phyloP scores from a whole-genome alignment of 2,113 vertebrate genomes.

The Tichodroma muraria region DNA sequence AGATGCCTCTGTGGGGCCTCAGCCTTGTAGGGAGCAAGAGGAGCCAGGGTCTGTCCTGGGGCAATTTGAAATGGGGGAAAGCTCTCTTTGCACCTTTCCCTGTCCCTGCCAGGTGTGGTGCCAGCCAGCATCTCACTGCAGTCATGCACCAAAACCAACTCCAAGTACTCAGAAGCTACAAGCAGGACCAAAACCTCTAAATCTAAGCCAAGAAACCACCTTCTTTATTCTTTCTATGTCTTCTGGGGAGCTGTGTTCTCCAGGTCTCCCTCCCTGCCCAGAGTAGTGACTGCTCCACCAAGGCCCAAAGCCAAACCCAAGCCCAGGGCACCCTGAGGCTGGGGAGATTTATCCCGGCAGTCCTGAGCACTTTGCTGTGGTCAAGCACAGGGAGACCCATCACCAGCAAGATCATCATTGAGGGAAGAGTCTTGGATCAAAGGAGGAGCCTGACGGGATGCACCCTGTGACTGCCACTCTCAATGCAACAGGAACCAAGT shows the following conservation, averaged over 20 bases:
- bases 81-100: accelerated
- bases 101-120: too few relatives aligned
- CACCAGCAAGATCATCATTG: accelerated
- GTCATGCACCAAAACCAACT: accelerated
- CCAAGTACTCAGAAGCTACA: not conserved
- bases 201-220: accelerated
- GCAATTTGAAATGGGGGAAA: not conserved
- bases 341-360: accelerated
- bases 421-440: not conserved
- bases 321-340: not conserved
- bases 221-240: not conserved
- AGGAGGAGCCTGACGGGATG: accelerated
- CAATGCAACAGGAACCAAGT: accelerated
- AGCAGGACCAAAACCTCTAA: not conserved
- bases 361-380: accelerated
- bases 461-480: not conserved
- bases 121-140: not conserved
- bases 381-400: not conserved
- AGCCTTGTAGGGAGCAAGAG: not conserved
- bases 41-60: accelerated
- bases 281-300: not conserved
- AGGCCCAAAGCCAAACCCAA: not conserved
- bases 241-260: not conserved
- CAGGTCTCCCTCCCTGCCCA: too few relatives aligned
- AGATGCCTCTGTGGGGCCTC: not conserved